Base-by-base conservation (phyloP, 2,113 vertebrate species). In the Tragelaphus buxtoni region DNA sequence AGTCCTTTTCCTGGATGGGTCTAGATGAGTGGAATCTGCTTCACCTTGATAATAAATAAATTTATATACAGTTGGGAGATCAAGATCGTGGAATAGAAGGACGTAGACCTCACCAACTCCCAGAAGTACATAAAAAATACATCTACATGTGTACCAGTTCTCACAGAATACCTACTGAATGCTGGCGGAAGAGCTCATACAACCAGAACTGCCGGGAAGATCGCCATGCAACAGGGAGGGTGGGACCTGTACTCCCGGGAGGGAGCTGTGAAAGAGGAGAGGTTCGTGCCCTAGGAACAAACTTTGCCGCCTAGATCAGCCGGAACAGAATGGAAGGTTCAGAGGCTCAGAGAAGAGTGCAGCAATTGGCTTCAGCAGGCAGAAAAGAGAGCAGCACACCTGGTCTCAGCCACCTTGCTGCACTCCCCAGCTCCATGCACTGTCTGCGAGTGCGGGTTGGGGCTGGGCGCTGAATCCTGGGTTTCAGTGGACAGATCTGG, bases 31-130 rank as follows among this genome's bases (percentile, higher is more conserved):
- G 35, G 35, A 80, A 20, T 7, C 39, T 58, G 7, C 45, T 42
- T 85, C 80, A 79, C 7, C 58, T 94, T 95, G 56, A 35, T 82
- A 95, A 61, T 60, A 87, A 72, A 55, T 56, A 24, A 24, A 81
- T 24, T 9, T 55, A 16, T 35, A 55, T 55, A 81, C 9, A 81
- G 49, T 53, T 81, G 49, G 49, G 32, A 55, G 79, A 81, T 14
- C 20, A 35, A 81, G 11, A 81, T 8, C 1, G 51, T 7, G 2
- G 79, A 55, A 81, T 9, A 35, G 20, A 55, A 81, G 51, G 51
- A 81, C 32, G 26, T 0, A 53, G 79, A 24, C 18, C 32, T 55
- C 32, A 55, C 20, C 12, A 7, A 24, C 11, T 14, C 32, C 20
- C 10, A 81, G 11, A 81, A 9, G n/a, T 55, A 81, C 20, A 14